A percentile compares a stretch with the other conserved stretches of the same genome.
Evolutionary conservation across 2,888 invertebrate species (phyloP).

Genomic region (Mimachlamys varia): DNA sequence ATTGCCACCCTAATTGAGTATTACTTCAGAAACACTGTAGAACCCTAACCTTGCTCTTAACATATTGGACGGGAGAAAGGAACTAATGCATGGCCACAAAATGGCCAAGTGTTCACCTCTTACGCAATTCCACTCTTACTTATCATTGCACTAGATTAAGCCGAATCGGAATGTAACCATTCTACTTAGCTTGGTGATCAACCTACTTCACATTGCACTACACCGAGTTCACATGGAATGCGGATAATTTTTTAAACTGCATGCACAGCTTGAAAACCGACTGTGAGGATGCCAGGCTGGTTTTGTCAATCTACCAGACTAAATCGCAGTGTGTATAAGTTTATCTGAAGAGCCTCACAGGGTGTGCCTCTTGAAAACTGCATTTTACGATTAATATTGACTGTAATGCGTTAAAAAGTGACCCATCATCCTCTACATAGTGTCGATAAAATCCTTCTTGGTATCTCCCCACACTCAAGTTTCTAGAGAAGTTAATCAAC

Average conservation of each 20-base stretch:
- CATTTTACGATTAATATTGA: neutral
- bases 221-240: neutral
- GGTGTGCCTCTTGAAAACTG: slow-evolving; percentile 31
- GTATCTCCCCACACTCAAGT: neutral
- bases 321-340: neutral
- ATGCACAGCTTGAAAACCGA: neutral
- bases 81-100: neutral
- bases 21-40: too few species aligned
- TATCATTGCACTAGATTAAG: neutral
- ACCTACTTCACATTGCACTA: neutral
- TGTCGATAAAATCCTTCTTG: neutral
- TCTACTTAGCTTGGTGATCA: neutral
- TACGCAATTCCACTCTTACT: neutral
- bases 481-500: neutral
- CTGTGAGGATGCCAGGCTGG: neutral
- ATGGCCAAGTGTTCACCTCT: too few species aligned
- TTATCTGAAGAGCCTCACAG: slow-evolving; percentile 3
- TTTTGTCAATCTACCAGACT: neutral
- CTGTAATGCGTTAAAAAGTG: neutral
- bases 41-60: too few species aligned
- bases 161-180: neutral
- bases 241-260: neutral
- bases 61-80: neutral
- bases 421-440: neutral
- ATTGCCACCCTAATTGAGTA: too few species aligned